These are phyloP conservation scores for Drosophila formosana DNA, from an alignment of 2,888 invertebrate genomes.

Conservation along the genomic window DNA sequence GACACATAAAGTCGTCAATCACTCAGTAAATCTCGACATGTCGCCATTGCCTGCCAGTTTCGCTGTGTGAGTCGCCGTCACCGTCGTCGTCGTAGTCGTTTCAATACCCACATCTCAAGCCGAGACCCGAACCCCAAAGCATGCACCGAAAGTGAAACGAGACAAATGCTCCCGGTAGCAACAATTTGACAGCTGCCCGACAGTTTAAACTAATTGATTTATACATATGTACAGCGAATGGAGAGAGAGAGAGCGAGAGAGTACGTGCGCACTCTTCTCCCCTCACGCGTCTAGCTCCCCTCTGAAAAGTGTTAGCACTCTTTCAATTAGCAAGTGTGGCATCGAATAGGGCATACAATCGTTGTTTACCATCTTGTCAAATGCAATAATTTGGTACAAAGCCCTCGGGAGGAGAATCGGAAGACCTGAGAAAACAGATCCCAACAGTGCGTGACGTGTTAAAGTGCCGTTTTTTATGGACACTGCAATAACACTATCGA, in stretches of 20 bases:
- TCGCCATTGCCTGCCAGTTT: constrained; percentile 50
- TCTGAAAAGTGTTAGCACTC: constrained; percentile 12
- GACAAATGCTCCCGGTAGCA: constrained; percentile 78
- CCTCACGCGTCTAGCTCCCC: not conserved
- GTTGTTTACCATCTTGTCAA: constrained; percentile 65
- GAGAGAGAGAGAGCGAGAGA: not conserved
- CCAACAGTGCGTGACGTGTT: constrained; percentile 21
- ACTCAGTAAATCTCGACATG: constrained; percentile 76
- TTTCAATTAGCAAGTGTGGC: constrained; percentile 57
- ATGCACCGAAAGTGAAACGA: constrained; percentile 30
- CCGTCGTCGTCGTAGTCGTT: constrained; percentile 9
- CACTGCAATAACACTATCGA: constrained; percentile 68
- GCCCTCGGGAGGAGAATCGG: not conserved
- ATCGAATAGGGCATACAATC: constrained; percentile 39
- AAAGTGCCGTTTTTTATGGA: constrained; percentile 60
- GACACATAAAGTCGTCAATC: constrained; percentile 83
- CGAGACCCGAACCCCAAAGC: constrained; percentile 18
- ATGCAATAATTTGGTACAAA: constrained; percentile 25
- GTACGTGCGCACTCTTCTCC: constrained; percentile 35
- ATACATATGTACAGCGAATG: constrained; percentile 55
- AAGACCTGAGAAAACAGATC: constrained; percentile 1
- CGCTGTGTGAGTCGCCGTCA: constrained; percentile 25
- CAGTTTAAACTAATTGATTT: constrained; percentile 84
- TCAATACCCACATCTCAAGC: constrained; percentile 20
- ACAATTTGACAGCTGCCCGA: constrained; percentile 83